phyloP scores from a whole-genome alignment of 1,140 invertebrate species.

The Magallana angulata region DNA sequence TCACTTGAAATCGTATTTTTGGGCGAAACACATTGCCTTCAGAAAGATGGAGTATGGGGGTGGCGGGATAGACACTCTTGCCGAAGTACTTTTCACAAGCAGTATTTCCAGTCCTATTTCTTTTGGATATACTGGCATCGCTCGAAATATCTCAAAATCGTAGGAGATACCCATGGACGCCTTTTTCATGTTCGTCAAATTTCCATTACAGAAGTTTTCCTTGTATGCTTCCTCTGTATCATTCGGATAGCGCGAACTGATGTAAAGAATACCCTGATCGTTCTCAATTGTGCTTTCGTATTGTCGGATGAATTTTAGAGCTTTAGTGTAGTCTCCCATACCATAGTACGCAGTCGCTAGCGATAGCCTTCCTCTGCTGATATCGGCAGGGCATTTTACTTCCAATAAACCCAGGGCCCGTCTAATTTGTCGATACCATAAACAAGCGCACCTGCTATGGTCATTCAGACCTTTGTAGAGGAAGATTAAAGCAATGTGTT shows the following conservation, averaged over 20 bases:
- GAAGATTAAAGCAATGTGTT: neutral
- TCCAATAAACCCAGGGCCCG: neutral
- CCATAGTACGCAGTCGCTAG: neutral
- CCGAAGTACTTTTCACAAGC: neutral
- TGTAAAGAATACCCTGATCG: neutral
- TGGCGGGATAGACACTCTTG: neutral
- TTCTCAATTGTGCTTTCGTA: neutral
- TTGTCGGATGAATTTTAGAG: neutral
- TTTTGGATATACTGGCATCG: neutral
- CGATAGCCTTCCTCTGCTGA: constrained; percentile 13
- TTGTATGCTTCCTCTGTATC: neutral
- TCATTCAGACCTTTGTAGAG: neutral
- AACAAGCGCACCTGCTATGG: neutral
- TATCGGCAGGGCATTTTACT: neutral
- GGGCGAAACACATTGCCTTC: neutral
- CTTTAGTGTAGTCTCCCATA: neutral
- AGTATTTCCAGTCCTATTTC: neutral
- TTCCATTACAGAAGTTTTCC: neutral
- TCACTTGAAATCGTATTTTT: neutral
- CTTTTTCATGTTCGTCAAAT: neutral
- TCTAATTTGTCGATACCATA: neutral
- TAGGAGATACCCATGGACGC: constrained; percentile 15
- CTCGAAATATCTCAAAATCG: constrained; percentile 17
- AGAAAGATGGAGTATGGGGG: neutral
- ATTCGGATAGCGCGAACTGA: neutral